Evolutionary conservation across 2,888 invertebrate genomes (phyloP).

Genomic region (Venusia cambrica): DNA sequence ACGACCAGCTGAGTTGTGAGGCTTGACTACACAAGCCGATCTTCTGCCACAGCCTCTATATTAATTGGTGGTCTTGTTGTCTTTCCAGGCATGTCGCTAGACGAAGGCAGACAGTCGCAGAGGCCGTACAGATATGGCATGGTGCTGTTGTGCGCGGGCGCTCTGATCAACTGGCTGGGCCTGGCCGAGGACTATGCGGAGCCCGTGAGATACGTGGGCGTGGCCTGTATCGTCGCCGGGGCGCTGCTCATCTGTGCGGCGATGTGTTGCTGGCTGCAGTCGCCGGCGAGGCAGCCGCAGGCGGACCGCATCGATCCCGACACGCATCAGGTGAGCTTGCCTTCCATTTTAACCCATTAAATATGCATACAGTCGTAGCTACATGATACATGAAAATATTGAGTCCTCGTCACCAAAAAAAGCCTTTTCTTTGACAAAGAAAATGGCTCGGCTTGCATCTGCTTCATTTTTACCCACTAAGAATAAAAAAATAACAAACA

Average conservation of each 20-base stretch:
- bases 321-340: slow-evolving; percentile 66
- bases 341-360: not conserved
- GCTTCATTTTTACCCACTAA: too few relatives aligned
- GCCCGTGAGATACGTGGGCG: slow-evolving; percentile 86
- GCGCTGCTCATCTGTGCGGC: slow-evolving; percentile 87
- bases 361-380: not conserved
- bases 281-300: slow-evolving; percentile 70
- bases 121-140: slow-evolving; percentile 87
- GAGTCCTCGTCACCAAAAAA: too few relatives aligned
- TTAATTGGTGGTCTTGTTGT: too few relatives aligned
- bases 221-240: slow-evolving; percentile 87
- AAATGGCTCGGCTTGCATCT: too few relatives aligned
- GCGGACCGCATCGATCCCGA: slow-evolving; percentile 67
- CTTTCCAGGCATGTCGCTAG: slow-evolving; percentile 83
- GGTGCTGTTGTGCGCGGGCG: slow-evolving; percentile 86
- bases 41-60: too few relatives aligned
- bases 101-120: slow-evolving; percentile 85
- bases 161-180: slow-evolving; percentile 87
- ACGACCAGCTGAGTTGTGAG: too few relatives aligned
- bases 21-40: too few relatives aligned
- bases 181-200: slow-evolving; percentile 87
- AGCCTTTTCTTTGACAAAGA: too few relatives aligned
- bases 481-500: too few relatives aligned
- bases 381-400: too few relatives aligned
- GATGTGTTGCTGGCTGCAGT: slow-evolving; percentile 87